Percentiles rank a stretch among this genome's conserved stretches.
These are phyloP conservation scores for Rhipidura dahli DNA, from an alignment of 2,113 vertebrate species.

Conservation along the genomic window DNA sequence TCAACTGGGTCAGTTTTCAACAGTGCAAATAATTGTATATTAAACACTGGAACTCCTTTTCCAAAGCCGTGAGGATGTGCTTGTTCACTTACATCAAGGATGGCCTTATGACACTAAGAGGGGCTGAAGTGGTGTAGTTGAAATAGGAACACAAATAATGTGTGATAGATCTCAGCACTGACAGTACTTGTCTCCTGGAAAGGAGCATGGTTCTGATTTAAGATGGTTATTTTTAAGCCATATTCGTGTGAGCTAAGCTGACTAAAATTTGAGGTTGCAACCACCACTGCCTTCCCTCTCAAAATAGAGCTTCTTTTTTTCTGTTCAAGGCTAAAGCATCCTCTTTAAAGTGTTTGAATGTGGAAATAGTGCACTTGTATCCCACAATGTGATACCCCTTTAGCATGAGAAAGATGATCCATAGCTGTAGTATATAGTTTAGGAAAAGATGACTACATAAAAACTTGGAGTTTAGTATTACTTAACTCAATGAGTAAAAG, in stretches of 20 bases:
- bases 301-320: background rate
- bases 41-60: background rate
- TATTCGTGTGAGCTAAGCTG: background rate
- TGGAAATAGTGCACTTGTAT: background rate
- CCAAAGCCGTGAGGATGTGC: background rate
- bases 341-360: background rate
- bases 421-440: background rate
- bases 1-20: background rate
- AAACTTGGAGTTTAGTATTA: background rate
- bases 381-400: background rate
- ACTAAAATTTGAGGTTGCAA: background rate
- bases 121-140: background rate
- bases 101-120: background rate
- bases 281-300: fast-evolving
- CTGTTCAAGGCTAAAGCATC: background rate
- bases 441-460: background rate
- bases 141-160: background rate
- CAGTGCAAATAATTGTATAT: background rate
- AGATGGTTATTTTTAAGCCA: background rate
- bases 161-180: background rate
- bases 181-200: background rate
- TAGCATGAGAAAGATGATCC: background rate
- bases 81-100: background rate
- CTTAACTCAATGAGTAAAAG: background rate
- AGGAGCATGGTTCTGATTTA: background rate